Conservation (phyloP, 2,113 vertebrate species). For the Lynx canadensis region DNA sequence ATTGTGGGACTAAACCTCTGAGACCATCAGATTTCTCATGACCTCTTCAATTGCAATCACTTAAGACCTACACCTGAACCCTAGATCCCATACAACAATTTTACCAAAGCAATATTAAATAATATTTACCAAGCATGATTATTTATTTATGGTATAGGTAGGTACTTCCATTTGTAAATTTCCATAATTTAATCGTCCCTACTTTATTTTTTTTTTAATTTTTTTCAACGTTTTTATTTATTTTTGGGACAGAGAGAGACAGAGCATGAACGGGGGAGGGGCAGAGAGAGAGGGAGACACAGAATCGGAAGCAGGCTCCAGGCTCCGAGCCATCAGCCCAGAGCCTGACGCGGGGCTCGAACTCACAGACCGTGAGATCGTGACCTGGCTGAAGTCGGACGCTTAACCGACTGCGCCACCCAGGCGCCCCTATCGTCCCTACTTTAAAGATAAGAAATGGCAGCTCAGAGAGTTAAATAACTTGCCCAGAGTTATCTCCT, state of each 20-base stretch:
- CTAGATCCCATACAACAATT: neutral
- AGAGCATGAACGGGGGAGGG: no score
- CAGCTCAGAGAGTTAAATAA: neutral
- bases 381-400: no score
- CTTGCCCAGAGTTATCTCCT: neutral
- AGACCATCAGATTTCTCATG: neutral
- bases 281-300: no score
- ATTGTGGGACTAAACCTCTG: neutral
- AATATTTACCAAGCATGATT: neutral
- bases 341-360: no score
- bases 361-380: no score
- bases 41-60: neutral
- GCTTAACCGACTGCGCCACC: no score
- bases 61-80: neutral
- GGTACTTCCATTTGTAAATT: neutral
- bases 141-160: neutral
- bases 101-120: neutral
- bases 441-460: neutral
- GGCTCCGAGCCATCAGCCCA: no score
- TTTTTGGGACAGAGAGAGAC: no score
- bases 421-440: neutral
- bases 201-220: neutral
- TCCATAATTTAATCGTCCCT: neutral
- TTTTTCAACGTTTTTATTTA: no score
- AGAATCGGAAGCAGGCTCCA: no score